Evolutionary conservation across 2,888 invertebrate genomes (phyloP), one percentile per base, ranked within the genome.

Genomic region (Tetheella fluctuosa): DNA sequence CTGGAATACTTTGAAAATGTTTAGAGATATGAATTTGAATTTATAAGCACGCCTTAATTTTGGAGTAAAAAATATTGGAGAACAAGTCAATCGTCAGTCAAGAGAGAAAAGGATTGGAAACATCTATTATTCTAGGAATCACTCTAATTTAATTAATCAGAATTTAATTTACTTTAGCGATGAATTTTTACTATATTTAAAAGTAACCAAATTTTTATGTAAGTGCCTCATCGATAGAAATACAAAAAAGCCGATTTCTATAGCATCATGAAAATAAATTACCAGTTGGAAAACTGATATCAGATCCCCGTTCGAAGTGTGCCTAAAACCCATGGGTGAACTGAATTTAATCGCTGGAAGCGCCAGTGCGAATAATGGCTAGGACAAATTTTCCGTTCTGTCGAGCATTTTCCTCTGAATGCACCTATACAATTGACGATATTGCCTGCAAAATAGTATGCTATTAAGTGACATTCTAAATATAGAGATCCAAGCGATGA

Each of bases 391-490:
- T 93, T 93, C 91, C 91, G 83, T 88, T 82, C 85, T 86, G 85
- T 78, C 84, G 90, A 88, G 82, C 91, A 91, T 90, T 92, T 92
- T 89, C 89, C 91, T 92, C 81, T 88, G 89, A 90, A 87, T 90
- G 89, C 89, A 86, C 84, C 86, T 79, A 85, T 85, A 91, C 91
- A 91, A 91, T 91, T 86, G 86, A 80, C 83, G 81, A 79, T 88
- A 89, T 89, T 88, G 87, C 86, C 84, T 80, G 86, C 90, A 85
- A 90, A 91, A 92, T 91, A 89, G 91, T 87, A 80, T 83, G 84
- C 88, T 87, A 91, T 92, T 91, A 90, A 89, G 86, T 90, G 89
- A 88, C 88, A 84, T 85, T 88, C 91, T 91, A 91, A 91, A 91
- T 91, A 89, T 88, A 89, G 85, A 83, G 82, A 88, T 88, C 83